Evolutionary conservation across 1,140 invertebrate genomes (phyloP).

Genomic region (Drosophila mauritiana): DNA sequence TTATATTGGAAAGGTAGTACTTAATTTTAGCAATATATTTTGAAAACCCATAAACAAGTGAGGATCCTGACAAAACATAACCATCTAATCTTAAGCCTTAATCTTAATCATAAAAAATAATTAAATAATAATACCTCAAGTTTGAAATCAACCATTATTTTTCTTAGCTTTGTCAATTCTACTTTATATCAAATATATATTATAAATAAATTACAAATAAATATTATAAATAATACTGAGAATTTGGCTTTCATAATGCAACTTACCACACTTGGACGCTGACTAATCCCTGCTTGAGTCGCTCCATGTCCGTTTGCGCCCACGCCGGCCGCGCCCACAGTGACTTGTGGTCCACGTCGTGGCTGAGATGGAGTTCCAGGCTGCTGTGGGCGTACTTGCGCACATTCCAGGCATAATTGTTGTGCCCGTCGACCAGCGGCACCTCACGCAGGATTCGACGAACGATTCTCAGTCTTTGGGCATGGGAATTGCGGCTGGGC

Average conservation of each 20-base stretch:
- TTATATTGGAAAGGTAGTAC: neutral
- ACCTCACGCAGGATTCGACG: constrained; percentile 87
- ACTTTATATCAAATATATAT: too few species aligned
- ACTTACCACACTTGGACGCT: constrained; percentile 91
- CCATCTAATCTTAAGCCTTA: neutral
- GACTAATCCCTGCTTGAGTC: constrained; percentile 91
- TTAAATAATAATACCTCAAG: too few species aligned
- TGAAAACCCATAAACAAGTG: too few species aligned
- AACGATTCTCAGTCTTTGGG: constrained; percentile 86
- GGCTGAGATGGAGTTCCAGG: constrained; percentile 91
- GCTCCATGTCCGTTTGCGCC: constrained; percentile 95
- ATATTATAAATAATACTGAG: neutral
- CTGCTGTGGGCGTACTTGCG: constrained; percentile 93
- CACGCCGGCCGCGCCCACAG: constrained; percentile 92
- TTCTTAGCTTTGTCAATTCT: too few species aligned
- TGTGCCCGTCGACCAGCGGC: constrained; percentile 90
- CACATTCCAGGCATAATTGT: constrained; percentile 94
- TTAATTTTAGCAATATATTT: too few species aligned
- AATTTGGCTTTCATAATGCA: neutral
- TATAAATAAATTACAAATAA: neutral
- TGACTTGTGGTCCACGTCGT: constrained; percentile 89
- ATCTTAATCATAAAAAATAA: too few species aligned
- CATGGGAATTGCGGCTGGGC: constrained; percentile 86
- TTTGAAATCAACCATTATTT: too few species aligned
- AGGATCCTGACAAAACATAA: too few species aligned